Percentiles rank a stretch among this genome's conserved stretches.
Evolutionary conservation across 2,113 vertebrate species (phyloP).

Genomic region (Oceanites oceanicus): DNA sequence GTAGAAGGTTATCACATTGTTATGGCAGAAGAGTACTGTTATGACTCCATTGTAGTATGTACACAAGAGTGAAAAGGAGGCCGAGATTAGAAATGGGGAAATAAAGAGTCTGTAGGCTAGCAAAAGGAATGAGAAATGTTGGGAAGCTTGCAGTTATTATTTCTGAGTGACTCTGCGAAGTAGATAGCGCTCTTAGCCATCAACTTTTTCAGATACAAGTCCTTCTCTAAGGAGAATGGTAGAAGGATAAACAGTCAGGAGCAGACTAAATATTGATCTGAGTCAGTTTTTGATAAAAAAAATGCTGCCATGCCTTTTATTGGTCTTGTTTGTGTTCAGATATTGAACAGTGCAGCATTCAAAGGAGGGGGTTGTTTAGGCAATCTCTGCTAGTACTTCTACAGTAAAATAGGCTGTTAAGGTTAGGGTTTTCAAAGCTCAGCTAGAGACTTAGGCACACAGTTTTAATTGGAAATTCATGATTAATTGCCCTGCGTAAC

Average conservation of each 20-base stretch:
- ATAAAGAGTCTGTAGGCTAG: background rate
- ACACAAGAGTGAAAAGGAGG: background rate
- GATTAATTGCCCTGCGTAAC: background rate
- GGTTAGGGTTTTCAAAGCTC: background rate
- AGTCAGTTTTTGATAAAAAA: background rate
- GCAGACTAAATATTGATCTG: background rate
- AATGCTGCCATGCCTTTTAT: background rate
- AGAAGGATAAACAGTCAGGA: background rate
- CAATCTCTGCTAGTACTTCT: background rate
- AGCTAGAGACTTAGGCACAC: background rate
- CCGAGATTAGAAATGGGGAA: background rate
- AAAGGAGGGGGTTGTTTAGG: background rate
- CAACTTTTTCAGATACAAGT: background rate
- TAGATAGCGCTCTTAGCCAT: background rate
- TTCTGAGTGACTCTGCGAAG: background rate
- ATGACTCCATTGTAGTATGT: background rate
- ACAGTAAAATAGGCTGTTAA: background rate
- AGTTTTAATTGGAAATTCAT: background rate
- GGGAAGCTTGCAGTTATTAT: background rate
- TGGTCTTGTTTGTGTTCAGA: background rate
- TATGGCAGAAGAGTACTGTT: background rate
- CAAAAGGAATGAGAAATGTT: background rate
- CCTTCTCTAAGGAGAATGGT: background rate
- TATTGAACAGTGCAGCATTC: background rate
- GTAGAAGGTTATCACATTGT: background rate